A percentile compares a stretch with the other conserved stretches of the same genome.
Conservation (phyloP, 2,113 vertebrate species). For the Scortum barcoo region DNA sequence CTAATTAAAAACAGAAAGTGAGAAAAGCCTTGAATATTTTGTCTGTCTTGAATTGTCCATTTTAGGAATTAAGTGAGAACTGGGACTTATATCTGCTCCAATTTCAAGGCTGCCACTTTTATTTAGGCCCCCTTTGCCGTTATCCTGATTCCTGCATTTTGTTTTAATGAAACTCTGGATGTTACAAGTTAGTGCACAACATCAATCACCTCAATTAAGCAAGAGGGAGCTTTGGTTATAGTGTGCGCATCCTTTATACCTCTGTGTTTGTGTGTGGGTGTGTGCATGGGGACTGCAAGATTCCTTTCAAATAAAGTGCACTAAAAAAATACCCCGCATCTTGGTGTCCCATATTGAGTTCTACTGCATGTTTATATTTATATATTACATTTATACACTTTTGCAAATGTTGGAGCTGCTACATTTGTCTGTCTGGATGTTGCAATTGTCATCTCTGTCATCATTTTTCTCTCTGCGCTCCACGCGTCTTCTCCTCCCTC, state of each 20-base stretch:
- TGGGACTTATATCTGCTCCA: slow-evolving; percentile 74
- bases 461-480: slow-evolving; percentile 5
- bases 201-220: slow-evolving; percentile 77
- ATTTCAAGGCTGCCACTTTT: slow-evolving; percentile 79
- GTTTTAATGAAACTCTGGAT: slow-evolving; percentile 73
- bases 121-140: slow-evolving; percentile 60
- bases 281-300: not conserved
- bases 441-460: slow-evolving; percentile 23
- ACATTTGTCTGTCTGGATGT: slow-evolving; percentile 16
- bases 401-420: slow-evolving; percentile 8
- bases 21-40: slow-evolving; percentile 19
- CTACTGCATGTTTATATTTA: not conserved
- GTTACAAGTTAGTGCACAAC: slow-evolving; percentile 65
- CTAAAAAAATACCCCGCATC: slow-evolving; percentile 20
- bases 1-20: slow-evolving; percentile 41
- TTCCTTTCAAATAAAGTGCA: slow-evolving; percentile 29
- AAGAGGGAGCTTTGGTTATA: slow-evolving; percentile 43
- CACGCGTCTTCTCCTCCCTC: not conserved
- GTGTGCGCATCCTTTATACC: slow-evolving; percentile 43
- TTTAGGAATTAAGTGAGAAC: slow-evolving; percentile 75
- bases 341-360: slow-evolving; percentile 29
- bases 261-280: slow-evolving; percentile 24
- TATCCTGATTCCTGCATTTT: slow-evolving; percentile 73
- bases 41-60: slow-evolving; percentile 27
- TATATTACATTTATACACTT: not conserved